These are phyloP conservation scores for Ophiodon elongatus DNA, from an alignment of 2,113 vertebrate genomes.

Conservation along the genomic window DNA sequence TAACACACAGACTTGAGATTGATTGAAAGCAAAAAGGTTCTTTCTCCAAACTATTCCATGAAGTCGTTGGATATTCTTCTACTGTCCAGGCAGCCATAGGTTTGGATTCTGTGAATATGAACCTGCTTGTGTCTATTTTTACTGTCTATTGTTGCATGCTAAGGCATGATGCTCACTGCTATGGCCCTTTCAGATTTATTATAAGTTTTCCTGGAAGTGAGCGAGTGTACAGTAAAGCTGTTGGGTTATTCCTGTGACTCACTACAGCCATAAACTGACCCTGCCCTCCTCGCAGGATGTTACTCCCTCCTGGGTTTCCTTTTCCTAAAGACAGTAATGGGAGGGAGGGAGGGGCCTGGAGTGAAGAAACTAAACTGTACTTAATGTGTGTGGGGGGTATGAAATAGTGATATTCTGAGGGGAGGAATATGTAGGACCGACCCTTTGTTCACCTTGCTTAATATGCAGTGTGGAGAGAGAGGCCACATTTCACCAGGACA, in stretches of 20 bases:
- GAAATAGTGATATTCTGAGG: conserved; percentile 5
- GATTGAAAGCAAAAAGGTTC: neutral
- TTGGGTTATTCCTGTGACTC: conserved; percentile 60
- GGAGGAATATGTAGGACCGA: neutral
- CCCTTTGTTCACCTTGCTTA: neutral
- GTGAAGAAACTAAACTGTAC: conserved; percentile 14
- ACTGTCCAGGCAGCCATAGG: neutral
- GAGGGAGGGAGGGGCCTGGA: neutral
- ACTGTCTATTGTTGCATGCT: neutral
- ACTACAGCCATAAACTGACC: conserved; percentile 52
- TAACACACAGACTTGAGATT: neutral
- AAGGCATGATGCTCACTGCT: neutral
- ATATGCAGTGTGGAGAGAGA: neutral
- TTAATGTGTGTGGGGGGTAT: neutral
- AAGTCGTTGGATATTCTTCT: neutral
- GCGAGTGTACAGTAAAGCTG: conserved; percentile 3
- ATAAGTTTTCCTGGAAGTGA: conserved; percentile 49
- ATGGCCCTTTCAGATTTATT: neutral
- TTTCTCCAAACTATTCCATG: neutral
- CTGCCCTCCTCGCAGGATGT: conserved; percentile 66
- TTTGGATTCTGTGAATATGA: neutral
- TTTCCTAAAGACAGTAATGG: conserved; percentile 26
- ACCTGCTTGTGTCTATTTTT: neutral
- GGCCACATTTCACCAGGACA: neutral
- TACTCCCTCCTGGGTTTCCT: conserved; percentile 57